Base-by-base conservation (phyloP, 2,113 vertebrate genomes). In the Hypomesus transpacificus region DNA sequence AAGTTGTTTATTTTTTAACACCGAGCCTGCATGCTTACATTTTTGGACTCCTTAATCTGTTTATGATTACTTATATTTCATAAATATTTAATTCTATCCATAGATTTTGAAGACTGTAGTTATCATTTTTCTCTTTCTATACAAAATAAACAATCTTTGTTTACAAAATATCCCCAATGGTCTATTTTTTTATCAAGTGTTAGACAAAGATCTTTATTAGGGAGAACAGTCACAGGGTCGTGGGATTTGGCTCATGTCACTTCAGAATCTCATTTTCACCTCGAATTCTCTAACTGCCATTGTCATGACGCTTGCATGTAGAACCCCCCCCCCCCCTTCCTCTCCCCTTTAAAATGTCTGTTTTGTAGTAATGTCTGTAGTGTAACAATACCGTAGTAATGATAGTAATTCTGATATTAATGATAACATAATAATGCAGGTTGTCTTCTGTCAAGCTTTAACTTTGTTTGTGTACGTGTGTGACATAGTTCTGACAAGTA, bases 11-110 rank as follows among this genome's bases (percentile, higher is more conserved):
- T 86, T 87, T 87, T 78, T 79, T 91, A 91, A 91, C 92, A 84
- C 85, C 87, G 85, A 91, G 82, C 89, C 82, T 94, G 92, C 94
- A 94, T 95, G 93, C 91, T 94, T 94, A 91, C 93, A 91, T 89
- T 84, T 75, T 92, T 81, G 69, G 87, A 88, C 88, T 87, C 74
- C 81, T 83, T 79, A 75, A 84, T 88, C 75, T 87, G 84, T 87
- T 90, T 87, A 91, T 90, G 89, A 88, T 83, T 88, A 91, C 89
- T 93, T 83, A 86, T 84, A 87, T 91, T 92, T 92, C 82, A 91
- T 87, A 87, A 81, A 77, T 91, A 93, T 93, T 93, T 92, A 87
- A 92, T 90, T 94, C 84, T 85, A 82, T 88, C 52, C 39, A 77
- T 85, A 65, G 80, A 74, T 91, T 90, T 89, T 91, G 69, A 85